phyloP scores from a whole-genome alignment of 1,140 invertebrate species.

The Platyscapa corneri region DNA sequence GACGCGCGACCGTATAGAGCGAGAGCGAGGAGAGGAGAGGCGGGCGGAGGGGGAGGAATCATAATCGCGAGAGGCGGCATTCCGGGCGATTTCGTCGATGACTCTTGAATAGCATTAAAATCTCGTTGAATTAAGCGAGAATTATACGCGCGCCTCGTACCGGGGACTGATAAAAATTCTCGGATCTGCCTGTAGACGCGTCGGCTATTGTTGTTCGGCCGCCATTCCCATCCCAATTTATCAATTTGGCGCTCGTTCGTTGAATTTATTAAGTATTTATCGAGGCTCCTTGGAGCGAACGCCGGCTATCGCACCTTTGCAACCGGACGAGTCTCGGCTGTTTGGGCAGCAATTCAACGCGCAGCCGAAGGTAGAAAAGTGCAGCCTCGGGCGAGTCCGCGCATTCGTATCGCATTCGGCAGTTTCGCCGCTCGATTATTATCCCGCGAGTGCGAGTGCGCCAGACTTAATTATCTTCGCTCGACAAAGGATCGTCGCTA shows the following conservation, averaged over 20 bases:
- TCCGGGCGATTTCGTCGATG: conserved; percentile 48
- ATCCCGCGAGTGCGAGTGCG: too few relatives aligned
- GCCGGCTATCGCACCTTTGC: neutral
- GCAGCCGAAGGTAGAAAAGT: too few relatives aligned
- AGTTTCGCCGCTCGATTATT: too few relatives aligned
- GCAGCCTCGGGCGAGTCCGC: too few relatives aligned
- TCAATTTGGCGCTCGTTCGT: neutral
- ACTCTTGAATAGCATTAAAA: conserved; percentile 52
- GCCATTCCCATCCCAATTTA: neutral
- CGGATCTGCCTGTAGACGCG: neutral
- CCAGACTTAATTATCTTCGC: too few relatives aligned
- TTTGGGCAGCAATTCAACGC: too few relatives aligned
- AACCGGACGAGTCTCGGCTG: too few relatives aligned
- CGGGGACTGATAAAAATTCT: conserved; percentile 30
- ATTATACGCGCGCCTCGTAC: conserved; percentile 22
- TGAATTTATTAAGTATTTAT: conserved; percentile 32
- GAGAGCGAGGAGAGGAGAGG: neutral
- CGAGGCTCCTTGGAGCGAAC: neutral
- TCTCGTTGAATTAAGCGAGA: conserved; percentile 49
- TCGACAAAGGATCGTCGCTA: too few relatives aligned
- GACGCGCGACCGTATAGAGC: neutral
- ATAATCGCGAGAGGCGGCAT: conserved; percentile 39
- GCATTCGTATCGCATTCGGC: too few relatives aligned
- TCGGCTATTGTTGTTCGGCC: neutral
- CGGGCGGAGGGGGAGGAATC: neutral